Evolutionary conservation across 2,888 invertebrate genomes (phyloP).

Genomic region (Melieria picta): DNA sequence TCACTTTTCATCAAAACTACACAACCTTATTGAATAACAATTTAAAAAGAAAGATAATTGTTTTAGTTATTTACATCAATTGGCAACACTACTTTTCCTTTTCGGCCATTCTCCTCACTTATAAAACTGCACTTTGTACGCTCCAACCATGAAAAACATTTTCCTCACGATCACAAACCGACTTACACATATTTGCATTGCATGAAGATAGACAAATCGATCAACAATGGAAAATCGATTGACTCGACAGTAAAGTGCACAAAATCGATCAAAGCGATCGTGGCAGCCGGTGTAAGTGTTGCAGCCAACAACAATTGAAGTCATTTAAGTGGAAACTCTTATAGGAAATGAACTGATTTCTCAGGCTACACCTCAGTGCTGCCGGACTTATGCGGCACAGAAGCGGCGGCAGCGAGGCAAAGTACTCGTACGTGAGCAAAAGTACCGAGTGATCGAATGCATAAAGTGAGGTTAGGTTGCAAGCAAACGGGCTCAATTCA

Average conservation of each 20-base stretch:
- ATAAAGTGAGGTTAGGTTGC: constrained; percentile 19
- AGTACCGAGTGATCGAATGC: constrained; percentile 37
- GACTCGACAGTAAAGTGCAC: constrained; percentile 16
- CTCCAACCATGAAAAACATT: neutral
- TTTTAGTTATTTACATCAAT: too few species aligned
- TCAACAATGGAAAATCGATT: constrained; percentile 24
- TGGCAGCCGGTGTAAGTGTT: too few species aligned
- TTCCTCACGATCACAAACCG: constrained; percentile 17
- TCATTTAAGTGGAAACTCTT: constrained; percentile 31
- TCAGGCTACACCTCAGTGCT: neutral
- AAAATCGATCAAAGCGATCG: constrained; percentile 23
- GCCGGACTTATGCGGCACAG: constrained; percentile 1
- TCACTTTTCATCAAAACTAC: too few species aligned
- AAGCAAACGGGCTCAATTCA: constrained; percentile 27
- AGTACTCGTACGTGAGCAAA: constrained; percentile 48
- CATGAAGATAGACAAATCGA: constrained; percentile 18
- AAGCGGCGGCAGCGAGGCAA: constrained; percentile 9
- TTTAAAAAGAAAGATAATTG: too few species aligned
- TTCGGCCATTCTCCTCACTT: too few species aligned
- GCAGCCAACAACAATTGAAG: constrained; percentile 18
- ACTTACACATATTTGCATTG: neutral
- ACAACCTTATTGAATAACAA: too few species aligned
- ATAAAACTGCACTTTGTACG: neutral
- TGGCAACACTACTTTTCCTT: too few species aligned
- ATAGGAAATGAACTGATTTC: constrained; percentile 17